Evolutionary conservation across 1,140 invertebrate genomes (phyloP).

Genomic region (Lepidurus arcticus): DNA sequence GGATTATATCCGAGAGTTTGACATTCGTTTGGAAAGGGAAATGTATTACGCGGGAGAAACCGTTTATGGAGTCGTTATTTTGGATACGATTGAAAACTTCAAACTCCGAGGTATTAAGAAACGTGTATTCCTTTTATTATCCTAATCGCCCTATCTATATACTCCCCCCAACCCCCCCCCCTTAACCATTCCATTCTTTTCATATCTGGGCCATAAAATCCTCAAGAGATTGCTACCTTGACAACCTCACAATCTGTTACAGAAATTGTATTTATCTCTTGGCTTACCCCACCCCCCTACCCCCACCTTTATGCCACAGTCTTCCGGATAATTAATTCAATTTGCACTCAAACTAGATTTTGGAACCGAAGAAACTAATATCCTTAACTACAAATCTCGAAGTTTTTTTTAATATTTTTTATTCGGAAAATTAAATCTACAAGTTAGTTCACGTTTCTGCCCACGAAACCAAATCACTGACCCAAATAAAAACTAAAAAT

Average conservation of each 20-base stretch:
- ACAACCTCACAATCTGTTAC: slow-evolving; percentile 14
- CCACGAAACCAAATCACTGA: too few relatives aligned
- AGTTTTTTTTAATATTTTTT: neutral
- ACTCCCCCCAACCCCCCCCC: neutral
- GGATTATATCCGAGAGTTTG: slow-evolving; percentile 74
- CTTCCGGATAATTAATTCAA: neutral
- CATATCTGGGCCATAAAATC: neutral
- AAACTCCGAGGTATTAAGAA: slow-evolving; percentile 60
- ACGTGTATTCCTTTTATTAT: slow-evolving; percentile 27
- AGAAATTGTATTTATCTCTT: neutral
- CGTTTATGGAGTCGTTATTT: slow-evolving; percentile 60
- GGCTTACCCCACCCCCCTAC: neutral
- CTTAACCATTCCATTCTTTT: neutral
- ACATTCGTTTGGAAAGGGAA: slow-evolving; percentile 68
- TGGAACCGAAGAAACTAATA: neutral
- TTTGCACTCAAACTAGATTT: neutral
- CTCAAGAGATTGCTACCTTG: slow-evolving; percentile 4
- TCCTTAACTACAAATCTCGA: neutral
- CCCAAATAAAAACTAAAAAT: too few relatives aligned
- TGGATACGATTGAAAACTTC: slow-evolving; percentile 69
- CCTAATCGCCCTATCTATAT: neutral
- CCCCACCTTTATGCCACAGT: neutral
- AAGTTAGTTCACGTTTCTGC: too few relatives aligned
- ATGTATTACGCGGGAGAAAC: slow-evolving; percentile 70
- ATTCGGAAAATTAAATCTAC: neutral